Evolutionary conservation across 2,113 vertebrate species (phyloP).

Genomic region (Aythya baeri): DNA sequence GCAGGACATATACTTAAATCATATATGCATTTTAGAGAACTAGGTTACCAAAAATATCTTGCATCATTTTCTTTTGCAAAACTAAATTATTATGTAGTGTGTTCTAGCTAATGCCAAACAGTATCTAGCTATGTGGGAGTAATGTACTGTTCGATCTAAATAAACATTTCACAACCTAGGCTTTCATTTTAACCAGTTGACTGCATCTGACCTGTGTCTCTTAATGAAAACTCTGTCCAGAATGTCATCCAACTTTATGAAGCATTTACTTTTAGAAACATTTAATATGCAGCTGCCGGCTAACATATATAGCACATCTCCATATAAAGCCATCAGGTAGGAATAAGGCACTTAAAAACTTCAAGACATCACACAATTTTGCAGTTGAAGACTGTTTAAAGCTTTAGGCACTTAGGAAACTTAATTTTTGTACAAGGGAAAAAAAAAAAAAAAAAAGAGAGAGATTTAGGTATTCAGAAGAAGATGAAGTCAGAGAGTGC

Average conservation of each 20-base stretch:
- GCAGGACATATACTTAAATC: not conserved
- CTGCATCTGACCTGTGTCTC: not conserved
- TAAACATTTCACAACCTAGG: not conserved
- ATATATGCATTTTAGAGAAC: not conserved
- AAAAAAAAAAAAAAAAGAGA: not conserved
- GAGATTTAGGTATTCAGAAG: constrained; percentile 51
- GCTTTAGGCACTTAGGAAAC: constrained; percentile 42
- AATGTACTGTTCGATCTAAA: not conserved
- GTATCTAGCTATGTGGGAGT: not conserved
- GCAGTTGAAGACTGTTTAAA: constrained; percentile 11
- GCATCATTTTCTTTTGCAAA: not conserved
- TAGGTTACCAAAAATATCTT: not conserved
- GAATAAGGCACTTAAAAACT: constrained; percentile 26
- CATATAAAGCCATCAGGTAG: not conserved
- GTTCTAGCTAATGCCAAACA: not conserved
- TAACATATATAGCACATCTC: not conserved
- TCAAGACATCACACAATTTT: not conserved
- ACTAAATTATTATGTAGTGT: not conserved
- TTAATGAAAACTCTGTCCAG: constrained; percentile 56
- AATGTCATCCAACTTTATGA: constrained; percentile 17
- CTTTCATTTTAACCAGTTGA: constrained; percentile 23
- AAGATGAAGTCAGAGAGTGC: constrained; percentile 45
- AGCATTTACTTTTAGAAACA: not conserved
- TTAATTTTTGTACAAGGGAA: constrained; percentile 26
- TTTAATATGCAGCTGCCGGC: not conserved